Base-by-base conservation (phyloP, 2,113 vertebrate genomes). In the Rhizomys pruinosus region DNA sequence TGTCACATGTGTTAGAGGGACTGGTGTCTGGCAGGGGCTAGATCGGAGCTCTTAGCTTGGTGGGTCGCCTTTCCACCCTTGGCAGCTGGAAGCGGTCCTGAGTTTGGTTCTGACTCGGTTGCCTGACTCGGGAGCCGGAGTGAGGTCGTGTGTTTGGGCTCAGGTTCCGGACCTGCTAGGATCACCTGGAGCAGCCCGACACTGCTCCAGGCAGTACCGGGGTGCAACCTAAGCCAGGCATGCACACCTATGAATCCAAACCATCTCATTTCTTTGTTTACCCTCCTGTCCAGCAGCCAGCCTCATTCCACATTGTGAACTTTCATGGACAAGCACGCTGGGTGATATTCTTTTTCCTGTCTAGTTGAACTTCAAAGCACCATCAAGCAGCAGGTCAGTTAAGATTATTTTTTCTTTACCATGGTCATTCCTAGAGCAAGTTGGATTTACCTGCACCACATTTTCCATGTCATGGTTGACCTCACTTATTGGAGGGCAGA, bases 401-500 rank as follows among this genome's bases (percentile, higher is more conserved):
- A 17, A 77, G 12, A 13, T 81, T 91, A 27, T 68, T 92, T 92
- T 42, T 5, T 84, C 27, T 86, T 59, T 86, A 29, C 42, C 55
- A n/a, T 93, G 6, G 37, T 69, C 34, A 86, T 93, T 84, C 42
- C 17, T 87, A 13, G 0, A 86, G 7, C 92, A 32, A 94, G 34
- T 25, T 94, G 82, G 80, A 85, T 85, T 95, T 95, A 94, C 69
- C 69, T 93, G 37, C 34, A 92, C 94, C 87, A 92, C 94, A 86
- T 97, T 93, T 94, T 93, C 55, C 73, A 74, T 82, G 78, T 78
- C 92, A 76, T 95, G 68, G n/a, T 55, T 96, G 88, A 73, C 78
- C 85, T 97, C 92, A 96, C 25, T 90, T 92, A 90, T 61, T 76
- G 57, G 44, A 94, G 86, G 92, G 90, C 73, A 96, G 81, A 92